These are phyloP conservation scores for Cephalopholis sonnerati DNA, from an alignment of 2,113 vertebrate genomes.

Conservation along the genomic window DNA sequence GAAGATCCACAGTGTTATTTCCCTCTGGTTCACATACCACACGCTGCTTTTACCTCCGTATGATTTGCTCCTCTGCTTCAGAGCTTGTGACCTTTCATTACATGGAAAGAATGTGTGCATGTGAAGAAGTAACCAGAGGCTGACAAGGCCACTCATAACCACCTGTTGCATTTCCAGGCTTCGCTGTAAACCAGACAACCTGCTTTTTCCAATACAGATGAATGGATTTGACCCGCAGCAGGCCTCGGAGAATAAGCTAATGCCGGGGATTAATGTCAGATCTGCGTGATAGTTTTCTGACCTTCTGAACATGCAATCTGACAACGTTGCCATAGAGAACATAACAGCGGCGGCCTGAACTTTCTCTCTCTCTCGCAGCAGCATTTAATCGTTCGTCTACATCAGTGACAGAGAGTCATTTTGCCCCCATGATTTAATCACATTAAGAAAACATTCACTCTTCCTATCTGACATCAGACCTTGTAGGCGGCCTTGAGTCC, in stretches of 20 bases:
- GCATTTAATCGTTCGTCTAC: not conserved
- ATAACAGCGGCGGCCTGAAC: fast-evolving
- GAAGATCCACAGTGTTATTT: not conserved
- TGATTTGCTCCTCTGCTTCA: constrained; percentile 61
- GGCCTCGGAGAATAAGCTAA: constrained; percentile 17
- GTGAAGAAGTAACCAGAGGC: constrained; percentile 69
- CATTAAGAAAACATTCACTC: not conserved
- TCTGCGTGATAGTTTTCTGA: constrained; percentile 3
- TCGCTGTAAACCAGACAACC: constrained; percentile 57
- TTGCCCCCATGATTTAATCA: not conserved
- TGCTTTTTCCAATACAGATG: constrained; percentile 68
- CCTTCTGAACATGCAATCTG: constrained; percentile 17
- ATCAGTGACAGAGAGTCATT: not conserved
- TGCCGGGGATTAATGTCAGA: constrained; percentile 7
- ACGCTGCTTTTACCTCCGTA: constrained; percentile 50
- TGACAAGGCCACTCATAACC: constrained; percentile 62
- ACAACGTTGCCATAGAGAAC: not conserved
- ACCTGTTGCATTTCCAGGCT: constrained; percentile 78
- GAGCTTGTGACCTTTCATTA: constrained; percentile 79
- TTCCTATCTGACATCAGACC: constrained; percentile 78
- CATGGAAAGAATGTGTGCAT: constrained; percentile 81
- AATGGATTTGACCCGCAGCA: constrained; percentile 31
- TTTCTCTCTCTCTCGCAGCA: not conserved
- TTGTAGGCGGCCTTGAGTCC: constrained; percentile 96
- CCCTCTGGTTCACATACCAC: not conserved